phyloP scores from a whole-genome alignment of 2,113 vertebrate species.

The Suricata suricatta region DNA sequence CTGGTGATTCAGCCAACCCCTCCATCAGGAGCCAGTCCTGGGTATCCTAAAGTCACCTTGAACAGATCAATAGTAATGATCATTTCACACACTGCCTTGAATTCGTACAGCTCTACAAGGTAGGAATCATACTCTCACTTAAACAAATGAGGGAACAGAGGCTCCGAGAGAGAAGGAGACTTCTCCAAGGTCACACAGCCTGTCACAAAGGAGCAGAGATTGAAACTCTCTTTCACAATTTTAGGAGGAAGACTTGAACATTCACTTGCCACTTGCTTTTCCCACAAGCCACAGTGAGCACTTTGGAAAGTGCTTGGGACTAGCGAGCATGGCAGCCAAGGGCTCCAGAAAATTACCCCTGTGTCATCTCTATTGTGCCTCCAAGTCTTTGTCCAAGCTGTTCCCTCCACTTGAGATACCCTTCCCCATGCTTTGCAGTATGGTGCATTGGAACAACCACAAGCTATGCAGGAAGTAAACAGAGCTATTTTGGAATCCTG shows the following conservation, averaged over 20 bases:
- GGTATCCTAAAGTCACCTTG: slow-evolving; percentile 71
- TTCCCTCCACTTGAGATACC: not conserved
- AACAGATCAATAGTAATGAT: not conserved
- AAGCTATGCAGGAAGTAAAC: not conserved
- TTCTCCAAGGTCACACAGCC: not conserved
- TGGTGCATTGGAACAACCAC: not conserved
- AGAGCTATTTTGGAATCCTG: slow-evolving; percentile 8
- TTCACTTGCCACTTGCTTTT: not conserved
- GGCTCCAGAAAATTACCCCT: not conserved
- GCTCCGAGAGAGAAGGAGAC: not conserved
- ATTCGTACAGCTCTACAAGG: not conserved
- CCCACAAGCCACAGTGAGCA: not conserved
- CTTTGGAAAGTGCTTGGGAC: not conserved
- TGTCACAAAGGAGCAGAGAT: not conserved
- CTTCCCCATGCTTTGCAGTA: not conserved
- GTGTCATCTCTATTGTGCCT: not conserved
- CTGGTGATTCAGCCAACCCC: slow-evolving; percentile 65
- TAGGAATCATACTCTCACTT: slow-evolving; percentile 2
- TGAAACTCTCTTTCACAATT: not conserved
- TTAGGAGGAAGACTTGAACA: not conserved
- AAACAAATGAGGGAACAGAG: slow-evolving; percentile 28
- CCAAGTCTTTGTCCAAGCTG: not conserved
- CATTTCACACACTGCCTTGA: not conserved
- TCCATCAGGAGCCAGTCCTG: slow-evolving; percentile 34
- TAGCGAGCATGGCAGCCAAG: not conserved